Percentiles rank a stretch among this genome's conserved stretches.
Conservation (phyloP, 2,888 invertebrate species). For the Acanthopleura granulata region DNA sequence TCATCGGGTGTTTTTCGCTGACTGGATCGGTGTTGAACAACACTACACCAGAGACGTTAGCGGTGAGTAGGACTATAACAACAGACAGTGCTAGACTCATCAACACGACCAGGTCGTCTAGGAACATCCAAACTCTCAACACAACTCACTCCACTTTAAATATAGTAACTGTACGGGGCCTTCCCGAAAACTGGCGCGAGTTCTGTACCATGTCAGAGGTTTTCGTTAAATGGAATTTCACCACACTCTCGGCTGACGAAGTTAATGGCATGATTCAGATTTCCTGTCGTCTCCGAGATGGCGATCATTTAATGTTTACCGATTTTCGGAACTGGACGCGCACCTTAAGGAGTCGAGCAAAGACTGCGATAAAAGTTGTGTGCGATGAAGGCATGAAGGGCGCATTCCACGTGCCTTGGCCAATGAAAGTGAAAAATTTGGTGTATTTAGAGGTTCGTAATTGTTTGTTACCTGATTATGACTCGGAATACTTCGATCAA, state of each 20-base stretch:
- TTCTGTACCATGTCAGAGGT: background rate
- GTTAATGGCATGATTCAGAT: background rate
- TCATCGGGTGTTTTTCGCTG: too few species aligned
- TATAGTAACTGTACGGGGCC: background rate
- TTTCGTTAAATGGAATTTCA: background rate
- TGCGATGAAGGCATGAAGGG: background rate
- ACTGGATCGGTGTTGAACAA: too few species aligned
- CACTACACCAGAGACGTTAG: too few species aligned
- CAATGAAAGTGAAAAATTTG: slow-evolving; percentile 7
- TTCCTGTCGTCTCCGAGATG: background rate
- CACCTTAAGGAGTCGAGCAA: background rate
- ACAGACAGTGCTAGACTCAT: too few species aligned
- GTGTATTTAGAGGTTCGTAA: background rate
- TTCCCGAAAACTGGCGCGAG: background rate
- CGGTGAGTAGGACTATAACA: too few species aligned
- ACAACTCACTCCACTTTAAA: background rate
- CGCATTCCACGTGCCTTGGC: slow-evolving; percentile 5
- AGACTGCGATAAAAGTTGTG: slow-evolving; percentile 1
- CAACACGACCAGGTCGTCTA: too few species aligned
- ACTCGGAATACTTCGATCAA: background rate
- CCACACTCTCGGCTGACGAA: background rate
- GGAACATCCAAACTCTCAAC: background rate
- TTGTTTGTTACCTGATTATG: background rate
- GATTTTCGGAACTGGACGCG: background rate
- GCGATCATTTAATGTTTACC: background rate